Base-by-base conservation (phyloP, 2,113 vertebrate genomes). In the Cyphomyrus discorhynchus region DNA sequence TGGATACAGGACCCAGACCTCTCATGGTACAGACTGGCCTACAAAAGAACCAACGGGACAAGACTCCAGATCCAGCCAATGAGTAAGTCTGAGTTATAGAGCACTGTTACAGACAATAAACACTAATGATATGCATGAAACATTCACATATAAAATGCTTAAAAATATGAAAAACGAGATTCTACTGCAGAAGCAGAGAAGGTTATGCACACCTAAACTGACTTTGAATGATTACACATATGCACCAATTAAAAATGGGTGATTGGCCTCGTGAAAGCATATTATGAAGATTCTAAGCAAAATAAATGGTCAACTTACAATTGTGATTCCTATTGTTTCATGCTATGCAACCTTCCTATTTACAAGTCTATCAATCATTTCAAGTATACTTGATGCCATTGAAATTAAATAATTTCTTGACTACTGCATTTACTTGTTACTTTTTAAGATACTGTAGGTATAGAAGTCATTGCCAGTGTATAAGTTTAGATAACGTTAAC, bases 1-100 rank as follows among this genome's bases (percentile, higher is more conserved):
- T 99, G 97, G 98, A 97, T 98, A 82, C 96, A 97, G 93, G 98
- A 99, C 89, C 97, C 97, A 0, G 97, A 98, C 88, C 87, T 92
- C 62, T 96, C 92, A 0, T 99, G 98, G 98, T 96, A 95, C 90
- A 86, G 88, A 5, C 97, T 99, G 70, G 88, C 95, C 1, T 88
- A 84, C 91, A 97, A 96, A 90, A 88, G 91, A 27, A 94, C 96
- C 5, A 46, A 89, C 58, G 19, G 88, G 31, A 91, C 87, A 3
- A 6, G 27, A 0, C 74, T 96, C 52, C 90, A 88, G 8, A 92
- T 96, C 87, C 94, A 91, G 90, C 70, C 89, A 49, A 92, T 89
- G 92, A 95, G 96, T 96, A 19, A 92, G 92, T 89, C 50, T 87
- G 27, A 87, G 10, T 39, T 53, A 27, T 19, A 21, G 11, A 53